Evolutionary conservation across 1,140 invertebrate genomes (phyloP), one percentile per base, ranked within the genome.

Genomic region (Plutomurus gul): DNA sequence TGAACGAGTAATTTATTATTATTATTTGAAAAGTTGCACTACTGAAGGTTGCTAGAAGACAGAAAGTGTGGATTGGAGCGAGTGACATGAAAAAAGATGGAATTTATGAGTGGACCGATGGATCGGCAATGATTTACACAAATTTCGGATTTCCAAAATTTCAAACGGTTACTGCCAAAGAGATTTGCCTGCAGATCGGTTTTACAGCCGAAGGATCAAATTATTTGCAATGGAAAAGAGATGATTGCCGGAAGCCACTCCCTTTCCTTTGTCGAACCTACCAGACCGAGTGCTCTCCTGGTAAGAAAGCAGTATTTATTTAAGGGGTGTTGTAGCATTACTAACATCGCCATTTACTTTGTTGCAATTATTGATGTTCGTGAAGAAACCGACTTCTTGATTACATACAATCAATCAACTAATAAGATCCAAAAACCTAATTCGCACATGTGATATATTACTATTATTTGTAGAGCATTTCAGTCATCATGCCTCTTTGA

Each of bases 21-120:
- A n/a, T 56, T 33, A 22, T 11, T 56, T 10, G n/a, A 10, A 4
- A 1, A 65, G 56, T 65, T 65, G 13, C 18, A 1, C n/a, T 4
- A 18, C 25, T 33, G 8, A 33, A 5, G 27, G 36, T 13, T 10
- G 27, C 56, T 1, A 36, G 56, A 36, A n/a, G 27, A n/a, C 56
- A 65, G 36, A 65, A 36, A 30, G 56, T 33, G 16, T 65, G 56
- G 56, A 16, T 65, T 36, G 56, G 56, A 18, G 56, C 56, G 18
- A 65, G 36, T 7, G 56, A 65, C 8, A 65, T 30, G 20, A 65
- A 65, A n/a, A 33, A 18, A 7, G 27, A 65, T n/a, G 56, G 56
- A 36, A 65, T 65, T 27, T 65, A 65, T 16, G 56, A 65, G n/a
- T 65, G 56, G 56, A n/a, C 30, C 3, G 56, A 65, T 65, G 56